Evolutionary conservation across 2,113 vertebrate genomes (phyloP), one percentile per base, ranked within the genome.

Genomic region (Cardinalis cardinalis): DNA sequence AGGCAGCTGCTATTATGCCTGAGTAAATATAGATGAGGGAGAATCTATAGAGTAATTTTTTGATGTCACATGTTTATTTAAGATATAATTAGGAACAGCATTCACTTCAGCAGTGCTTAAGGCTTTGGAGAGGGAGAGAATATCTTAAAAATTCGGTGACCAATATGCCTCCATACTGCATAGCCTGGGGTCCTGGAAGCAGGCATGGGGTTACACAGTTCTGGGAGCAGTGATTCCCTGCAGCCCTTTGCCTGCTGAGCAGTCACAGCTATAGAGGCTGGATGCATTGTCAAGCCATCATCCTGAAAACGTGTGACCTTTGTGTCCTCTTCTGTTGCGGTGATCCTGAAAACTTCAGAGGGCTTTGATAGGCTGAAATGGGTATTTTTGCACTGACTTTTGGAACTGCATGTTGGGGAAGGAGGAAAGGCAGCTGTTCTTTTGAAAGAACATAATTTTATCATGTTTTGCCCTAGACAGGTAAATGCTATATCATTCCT

Each of bases 21-120:
- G 94, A 92, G 87, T 96, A 95, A 91, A 95, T 91, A 95, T 89
- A 96, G 88, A 94, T 85, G 94, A 94, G 86, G 88, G 74, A 79
- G 92, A 84, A 87, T 88, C 88, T 85, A 71, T 48, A 80, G 94
- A 84, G 58, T 91, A 74, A 95, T 88, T 90, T 85, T 90, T 87
- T 87, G 36, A 81, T 84, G 74, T 92, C 43, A 93, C 56, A 38
- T 63, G 14, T 90, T 89, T 94, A 53, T 92, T 76, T 95, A 95
- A 76, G 88, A 72, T 90, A 78, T 51, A 65, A 75, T 90, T 91
- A 90, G 84, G 83, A 95, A 20, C 25, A 38, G 3, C 0, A 1
- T 79, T 93, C 48, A 61, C 34, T 87, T 81, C 32, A n/a, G 70
- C 25, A 18, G 20, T 48, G n/a, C 56, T 90, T 87, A 51, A 78